A percentile compares a stretch with the other conserved stretches of the same genome.
These are phyloP conservation scores for Heteromyza rotundicornis DNA, from an alignment of 2,888 invertebrate species.

Conservation along the genomic window DNA sequence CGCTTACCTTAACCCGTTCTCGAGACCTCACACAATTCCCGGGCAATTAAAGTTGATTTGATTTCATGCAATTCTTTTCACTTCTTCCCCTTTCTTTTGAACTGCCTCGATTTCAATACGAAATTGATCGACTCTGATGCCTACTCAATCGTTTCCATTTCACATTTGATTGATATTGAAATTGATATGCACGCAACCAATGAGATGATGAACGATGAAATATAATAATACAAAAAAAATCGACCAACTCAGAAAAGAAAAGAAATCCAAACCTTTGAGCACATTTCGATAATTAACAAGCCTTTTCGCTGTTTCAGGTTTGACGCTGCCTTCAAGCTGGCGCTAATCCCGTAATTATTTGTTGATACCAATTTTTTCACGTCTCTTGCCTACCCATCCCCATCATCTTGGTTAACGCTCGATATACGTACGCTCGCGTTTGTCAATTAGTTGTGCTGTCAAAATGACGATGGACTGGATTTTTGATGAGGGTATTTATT, in stretches of 20 bases:
- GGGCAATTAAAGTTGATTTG: slow-evolving; percentile 52
- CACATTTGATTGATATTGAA: slow-evolving; percentile 56
- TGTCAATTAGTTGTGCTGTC: slow-evolving; percentile 60
- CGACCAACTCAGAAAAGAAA: neutral
- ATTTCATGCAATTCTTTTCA: slow-evolving; percentile 38
- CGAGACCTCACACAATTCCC: slow-evolving; percentile 42
- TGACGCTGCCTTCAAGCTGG: slow-evolving; percentile 35
- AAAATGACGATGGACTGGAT: slow-evolving; percentile 57
- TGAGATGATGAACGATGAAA: too few species aligned
- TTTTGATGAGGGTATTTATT: slow-evolving; percentile 59
- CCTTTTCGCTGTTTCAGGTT: slow-evolving; percentile 14
- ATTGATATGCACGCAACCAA: slow-evolving; percentile 43
- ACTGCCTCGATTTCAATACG: neutral
- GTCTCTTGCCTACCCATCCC: too few species aligned
- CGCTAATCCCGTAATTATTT: slow-evolving; percentile 59
- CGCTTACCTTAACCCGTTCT: too few species aligned
- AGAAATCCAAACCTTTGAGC: neutral
- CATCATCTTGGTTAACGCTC: too few species aligned
- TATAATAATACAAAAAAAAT: too few species aligned
- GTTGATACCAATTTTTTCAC: too few species aligned
- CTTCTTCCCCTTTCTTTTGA: neutral
- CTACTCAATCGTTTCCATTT: slow-evolving; percentile 51
- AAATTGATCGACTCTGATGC: slow-evolving; percentile 7
- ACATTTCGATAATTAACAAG: slow-evolving; percentile 26
- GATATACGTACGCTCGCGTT: slow-evolving; percentile 41